A percentile compares a stretch with the other conserved stretches of the same genome.
Evolutionary conservation across 2,888 invertebrate genomes (phyloP).

Genomic region (Pantelozetes paolii): DNA sequence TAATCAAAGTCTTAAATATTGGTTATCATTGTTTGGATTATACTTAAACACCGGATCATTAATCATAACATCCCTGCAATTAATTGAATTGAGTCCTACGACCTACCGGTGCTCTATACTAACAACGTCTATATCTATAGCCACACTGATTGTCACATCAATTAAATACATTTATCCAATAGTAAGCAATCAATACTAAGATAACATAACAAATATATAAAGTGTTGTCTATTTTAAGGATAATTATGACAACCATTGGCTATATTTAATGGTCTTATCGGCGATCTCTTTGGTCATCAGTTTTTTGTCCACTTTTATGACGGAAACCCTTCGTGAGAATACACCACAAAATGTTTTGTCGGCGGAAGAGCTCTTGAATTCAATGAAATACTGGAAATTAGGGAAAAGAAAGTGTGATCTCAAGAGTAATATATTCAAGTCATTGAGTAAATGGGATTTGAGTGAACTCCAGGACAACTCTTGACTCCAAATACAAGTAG

Average conservation of each 20-base stretch:
- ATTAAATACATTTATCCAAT: not conserved
- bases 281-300: slow-evolving; percentile 13
- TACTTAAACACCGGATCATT: slow-evolving; percentile 16
- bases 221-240: not conserved
- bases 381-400: slow-evolving; percentile 34
- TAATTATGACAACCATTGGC: slow-evolving; percentile 1
- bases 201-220: no score
- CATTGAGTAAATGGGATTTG: slow-evolving; percentile 39
- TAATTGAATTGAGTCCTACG: slow-evolving; percentile 34
- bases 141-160: not conserved
- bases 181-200: no score
- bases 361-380: slow-evolving; percentile 26
- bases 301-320: slow-evolving; percentile 28
- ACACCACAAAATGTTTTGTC: slow-evolving; percentile 14
- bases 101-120: slow-evolving; percentile 11
- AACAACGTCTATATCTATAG: not conserved
- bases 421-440: slow-evolving; percentile 32
- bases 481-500: slow-evolving; percentile 36
- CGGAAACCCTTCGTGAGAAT: slow-evolving; percentile 37
- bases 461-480: slow-evolving; percentile 35
- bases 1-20: not conserved
- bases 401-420: slow-evolving; percentile 38
- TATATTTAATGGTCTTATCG: not conserved
- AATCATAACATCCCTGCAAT: slow-evolving; percentile 29
- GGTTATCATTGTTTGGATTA: slow-evolving; percentile 28